Conservation (phyloP, 2,797 vertebrate genomes). For the Orestias chungarensis region DNA sequence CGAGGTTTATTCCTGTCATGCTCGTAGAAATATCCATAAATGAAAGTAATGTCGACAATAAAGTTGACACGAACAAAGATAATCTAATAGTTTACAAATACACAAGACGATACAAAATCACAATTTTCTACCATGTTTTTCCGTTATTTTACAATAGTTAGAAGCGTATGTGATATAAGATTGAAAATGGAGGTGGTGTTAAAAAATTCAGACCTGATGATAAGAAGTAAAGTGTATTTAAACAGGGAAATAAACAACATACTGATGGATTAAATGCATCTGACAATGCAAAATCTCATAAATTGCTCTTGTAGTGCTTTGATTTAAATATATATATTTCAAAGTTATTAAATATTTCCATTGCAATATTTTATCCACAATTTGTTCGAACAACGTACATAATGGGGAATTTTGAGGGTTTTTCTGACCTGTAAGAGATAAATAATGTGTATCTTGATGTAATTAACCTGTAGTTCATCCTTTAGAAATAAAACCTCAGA, state of each 20-base stretch:
- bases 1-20: not conserved
- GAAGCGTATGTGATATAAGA: not conserved
- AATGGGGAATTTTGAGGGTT: not conserved
- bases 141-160: not conserved
- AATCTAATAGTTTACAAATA: not conserved
- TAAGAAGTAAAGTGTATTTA: not conserved
- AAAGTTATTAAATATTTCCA: not conserved
- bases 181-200: not conserved
- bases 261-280: not conserved
- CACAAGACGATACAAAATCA: not conserved
- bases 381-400: not conserved
- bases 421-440: not conserved
- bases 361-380: not conserved
- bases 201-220: not conserved
- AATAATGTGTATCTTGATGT: not conserved
- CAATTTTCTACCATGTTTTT: too few relatives aligned
- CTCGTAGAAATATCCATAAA: not conserved
- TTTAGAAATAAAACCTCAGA: conserved; percentile 32
- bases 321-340: not conserved
- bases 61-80: not conserved
- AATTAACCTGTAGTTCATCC: not conserved
- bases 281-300: not conserved
- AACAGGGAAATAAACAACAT: not conserved
- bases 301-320: not conserved
- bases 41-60: not conserved